Percentiles rank a stretch among this genome's conserved stretches.
Evolutionary conservation across 1,140 invertebrate species (phyloP).

Genomic region (Apis dorsata): DNA sequence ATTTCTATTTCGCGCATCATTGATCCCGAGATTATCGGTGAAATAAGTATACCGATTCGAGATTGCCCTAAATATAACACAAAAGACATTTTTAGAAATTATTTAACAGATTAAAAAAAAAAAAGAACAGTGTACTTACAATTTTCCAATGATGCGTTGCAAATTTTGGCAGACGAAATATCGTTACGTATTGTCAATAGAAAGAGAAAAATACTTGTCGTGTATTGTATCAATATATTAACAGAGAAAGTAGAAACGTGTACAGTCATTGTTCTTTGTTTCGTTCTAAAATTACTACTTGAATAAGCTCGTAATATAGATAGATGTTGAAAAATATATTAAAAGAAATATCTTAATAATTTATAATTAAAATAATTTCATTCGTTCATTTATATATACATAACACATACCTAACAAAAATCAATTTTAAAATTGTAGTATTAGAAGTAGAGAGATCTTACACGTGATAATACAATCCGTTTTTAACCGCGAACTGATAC

Average conservation of each 20-base stretch:
- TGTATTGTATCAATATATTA: background rate
- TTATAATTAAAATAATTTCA: no score
- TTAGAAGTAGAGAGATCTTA: background rate
- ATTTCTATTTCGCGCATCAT: conserved; percentile 68
- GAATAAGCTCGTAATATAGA: no score
- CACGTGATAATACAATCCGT: background rate
- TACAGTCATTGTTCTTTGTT: no score
- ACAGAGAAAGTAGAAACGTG: background rate
- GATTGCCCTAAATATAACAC: conserved; percentile 14
- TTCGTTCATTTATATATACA: no score
- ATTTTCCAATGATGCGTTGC: background rate
- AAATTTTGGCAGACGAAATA: background rate
- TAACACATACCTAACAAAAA: background rate
- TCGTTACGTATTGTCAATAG: background rate
- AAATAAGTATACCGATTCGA: conserved; percentile 65
- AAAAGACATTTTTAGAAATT: background rate
- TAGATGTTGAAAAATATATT: no score
- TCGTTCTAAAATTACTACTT: background rate
- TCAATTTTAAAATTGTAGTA: background rate
- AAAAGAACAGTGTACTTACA: conserved; percentile 2
- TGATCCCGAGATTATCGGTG: conserved; percentile 59
- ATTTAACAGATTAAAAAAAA: no score
- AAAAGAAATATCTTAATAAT: no score
- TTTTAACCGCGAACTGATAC: background rate
- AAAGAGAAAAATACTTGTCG: background rate